Base-by-base conservation (phyloP, 2,113 vertebrate genomes). In the Eudyptes chrysolophus region DNA sequence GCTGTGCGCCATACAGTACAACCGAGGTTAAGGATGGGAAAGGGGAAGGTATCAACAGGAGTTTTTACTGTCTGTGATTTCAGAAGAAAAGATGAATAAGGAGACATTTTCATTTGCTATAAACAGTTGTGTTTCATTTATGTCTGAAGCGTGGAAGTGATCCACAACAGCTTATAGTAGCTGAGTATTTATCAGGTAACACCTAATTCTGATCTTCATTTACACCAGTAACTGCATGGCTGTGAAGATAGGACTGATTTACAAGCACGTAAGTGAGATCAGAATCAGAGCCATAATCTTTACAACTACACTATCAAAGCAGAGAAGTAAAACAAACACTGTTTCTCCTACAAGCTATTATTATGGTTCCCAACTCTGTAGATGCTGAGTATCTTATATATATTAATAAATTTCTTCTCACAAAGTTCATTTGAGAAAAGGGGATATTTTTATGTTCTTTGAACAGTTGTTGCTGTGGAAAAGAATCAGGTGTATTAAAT, bases 351-450 rank as follows among this genome's bases (percentile, higher is more conserved):
- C 9, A 77, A 92, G 30, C 3, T 32, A 15, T 57, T 88, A 83
- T 90, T 84, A 76, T 66, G 20, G 15, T 68, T 94, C 17, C 27
- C 24, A 77, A 46, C 36, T 74, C 75, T 54, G 11, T 69, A 65
- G 11, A 75, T 77, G 64, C 27, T 38, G 19, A 91, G 42, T 0
- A 0, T 74, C 54, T 90, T 54, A 72, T 55, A 75, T 78, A 55
- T 72, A 84, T 65, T 72, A 91, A 87, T 87, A 90, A 57, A 93
- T 94, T 54, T 81, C 86, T 85, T 17, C 69, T 92, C 30, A 46
- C 55, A 74, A 84, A 71, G 6, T 89, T 77, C 18, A 42, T 76
- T 92, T 91, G 44, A 70, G 65, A 76, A 90, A 87, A 84, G 44
- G 26, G 44, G 94, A 55, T 69, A 74, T 83, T 80, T 94, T 84